Percentiles rank a stretch among this genome's conserved stretches.
These are phyloP conservation scores for Pterophyllum scalare DNA, from an alignment of 2,113 vertebrate genomes.

Conservation along the genomic window DNA sequence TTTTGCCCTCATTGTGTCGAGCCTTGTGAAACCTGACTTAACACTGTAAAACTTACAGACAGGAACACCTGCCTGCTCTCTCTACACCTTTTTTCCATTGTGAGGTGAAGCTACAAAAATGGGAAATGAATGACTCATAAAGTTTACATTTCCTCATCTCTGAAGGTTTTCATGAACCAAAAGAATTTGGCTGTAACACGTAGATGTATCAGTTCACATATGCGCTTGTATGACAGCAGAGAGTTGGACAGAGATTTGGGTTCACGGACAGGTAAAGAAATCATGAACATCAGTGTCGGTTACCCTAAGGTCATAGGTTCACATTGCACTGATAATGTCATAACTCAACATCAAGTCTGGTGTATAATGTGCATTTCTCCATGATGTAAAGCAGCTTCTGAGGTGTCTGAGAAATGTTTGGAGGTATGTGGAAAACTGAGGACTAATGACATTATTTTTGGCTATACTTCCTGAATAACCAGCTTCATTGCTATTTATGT, in stretches of 20 bases:
- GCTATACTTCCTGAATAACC: background rate
- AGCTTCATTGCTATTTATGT: background rate
- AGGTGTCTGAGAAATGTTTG: background rate
- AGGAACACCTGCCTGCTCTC: background rate
- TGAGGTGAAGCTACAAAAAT: no score
- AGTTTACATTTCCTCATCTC: no score
- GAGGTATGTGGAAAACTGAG: background rate
- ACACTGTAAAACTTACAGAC: background rate
- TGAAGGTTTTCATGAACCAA: no score
- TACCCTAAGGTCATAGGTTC: background rate
- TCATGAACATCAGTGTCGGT: background rate
- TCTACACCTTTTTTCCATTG: no score
- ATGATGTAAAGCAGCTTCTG: background rate
- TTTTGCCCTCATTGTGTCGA: no score
- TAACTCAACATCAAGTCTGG: background rate
- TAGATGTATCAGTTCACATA: no score
- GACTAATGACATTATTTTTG: background rate
- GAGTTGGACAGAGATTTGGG: fast-evolving
- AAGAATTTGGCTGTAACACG: no score
- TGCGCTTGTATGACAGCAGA: no score
- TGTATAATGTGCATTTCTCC: background rate
- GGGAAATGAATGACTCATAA: no score
- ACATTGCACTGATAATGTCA: background rate
- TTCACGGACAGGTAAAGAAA: background rate
- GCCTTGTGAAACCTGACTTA: fast-evolving